Evolutionary conservation across 2,888 invertebrate species (phyloP).

Genomic region (Trissolcus japonicus): DNA sequence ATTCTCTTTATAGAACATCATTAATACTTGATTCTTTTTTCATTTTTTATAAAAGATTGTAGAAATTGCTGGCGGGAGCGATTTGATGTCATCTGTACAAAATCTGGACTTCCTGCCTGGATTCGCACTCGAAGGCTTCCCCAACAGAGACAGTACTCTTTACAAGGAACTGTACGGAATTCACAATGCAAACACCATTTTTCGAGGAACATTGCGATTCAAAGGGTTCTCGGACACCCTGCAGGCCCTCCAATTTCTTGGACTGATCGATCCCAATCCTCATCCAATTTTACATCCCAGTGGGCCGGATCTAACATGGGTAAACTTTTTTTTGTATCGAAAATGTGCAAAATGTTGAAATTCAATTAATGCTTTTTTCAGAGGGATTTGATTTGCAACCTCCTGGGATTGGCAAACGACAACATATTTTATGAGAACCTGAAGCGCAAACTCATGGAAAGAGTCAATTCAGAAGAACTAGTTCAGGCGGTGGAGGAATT

Average conservation of each 20-base stretch:
- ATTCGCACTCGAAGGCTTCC: slow-evolving; percentile 96
- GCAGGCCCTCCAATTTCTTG: slow-evolving; percentile 90
- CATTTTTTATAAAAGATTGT: slow-evolving; percentile 80
- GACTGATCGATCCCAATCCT: slow-evolving; percentile 89
- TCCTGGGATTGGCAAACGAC: slow-evolving; percentile 88
- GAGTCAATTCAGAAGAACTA: slow-evolving; percentile 84
- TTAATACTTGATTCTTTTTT: not conserved
- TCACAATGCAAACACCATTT: slow-evolving; percentile 88
- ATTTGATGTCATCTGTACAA: slow-evolving; percentile 88
- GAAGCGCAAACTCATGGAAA: slow-evolving; percentile 87
- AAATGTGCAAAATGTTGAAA: not conserved
- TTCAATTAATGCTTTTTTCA: slow-evolving; percentile 67
- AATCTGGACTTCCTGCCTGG: slow-evolving; percentile 95
- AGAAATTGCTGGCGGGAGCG: slow-evolving; percentile 92
- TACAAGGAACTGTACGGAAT: slow-evolving; percentile 94
- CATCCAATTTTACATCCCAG: slow-evolving; percentile 94
- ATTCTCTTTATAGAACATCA: not conserved
- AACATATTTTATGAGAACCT: slow-evolving; percentile 96
- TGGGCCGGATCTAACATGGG: slow-evolving; percentile 98
- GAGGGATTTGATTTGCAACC: slow-evolving; percentile 90
- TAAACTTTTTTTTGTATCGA: slow-evolving; percentile 9
- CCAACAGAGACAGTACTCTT: slow-evolving; percentile 95
- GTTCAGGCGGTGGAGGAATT: slow-evolving; percentile 89
- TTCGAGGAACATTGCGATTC: slow-evolving; percentile 96
- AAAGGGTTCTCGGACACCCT: slow-evolving; percentile 93